Conservation (phyloP, 2,888 invertebrate species). For the Euzophera pinguis region DNA sequence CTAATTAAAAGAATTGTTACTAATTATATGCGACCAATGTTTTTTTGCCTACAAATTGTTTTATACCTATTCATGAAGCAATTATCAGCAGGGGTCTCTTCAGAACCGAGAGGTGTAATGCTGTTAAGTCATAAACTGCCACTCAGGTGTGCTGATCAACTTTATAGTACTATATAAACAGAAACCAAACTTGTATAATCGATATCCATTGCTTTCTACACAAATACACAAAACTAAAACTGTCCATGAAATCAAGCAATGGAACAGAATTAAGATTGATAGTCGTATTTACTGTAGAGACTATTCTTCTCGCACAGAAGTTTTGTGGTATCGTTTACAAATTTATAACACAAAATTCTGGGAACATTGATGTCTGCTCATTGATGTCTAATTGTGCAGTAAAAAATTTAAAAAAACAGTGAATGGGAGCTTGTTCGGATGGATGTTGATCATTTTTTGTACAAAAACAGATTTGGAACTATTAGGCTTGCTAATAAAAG, state of each 20-base stretch:
- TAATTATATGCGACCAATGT: constrained; percentile 45
- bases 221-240: neutral
- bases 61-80: constrained; percentile 65
- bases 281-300: constrained; percentile 2
- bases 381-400: constrained; percentile 62
- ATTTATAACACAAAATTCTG: constrained; percentile 67
- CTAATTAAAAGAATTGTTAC: constrained; percentile 35
- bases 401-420: constrained; percentile 42
- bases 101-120: constrained; percentile 66
- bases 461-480: no score
- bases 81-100: constrained; percentile 64
- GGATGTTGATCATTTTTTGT: neutral
- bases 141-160: constrained; percentile 55
- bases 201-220: constrained; percentile 22
- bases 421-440: constrained; percentile 24
- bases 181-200: constrained; percentile 3
- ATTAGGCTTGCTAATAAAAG: no score
- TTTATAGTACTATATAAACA: constrained; percentile 8
- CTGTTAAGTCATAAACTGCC: constrained; percentile 71
- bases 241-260: constrained; percentile 27
- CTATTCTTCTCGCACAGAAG: constrained; percentile 60
- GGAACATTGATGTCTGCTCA: constrained; percentile 58
- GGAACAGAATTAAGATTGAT: constrained; percentile 18
- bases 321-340: constrained; percentile 74
- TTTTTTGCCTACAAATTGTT: constrained; percentile 50